Evolutionary conservation across 2,797 vertebrate species (phyloP).

Genomic region (Pogoniulus pusillus): DNA sequence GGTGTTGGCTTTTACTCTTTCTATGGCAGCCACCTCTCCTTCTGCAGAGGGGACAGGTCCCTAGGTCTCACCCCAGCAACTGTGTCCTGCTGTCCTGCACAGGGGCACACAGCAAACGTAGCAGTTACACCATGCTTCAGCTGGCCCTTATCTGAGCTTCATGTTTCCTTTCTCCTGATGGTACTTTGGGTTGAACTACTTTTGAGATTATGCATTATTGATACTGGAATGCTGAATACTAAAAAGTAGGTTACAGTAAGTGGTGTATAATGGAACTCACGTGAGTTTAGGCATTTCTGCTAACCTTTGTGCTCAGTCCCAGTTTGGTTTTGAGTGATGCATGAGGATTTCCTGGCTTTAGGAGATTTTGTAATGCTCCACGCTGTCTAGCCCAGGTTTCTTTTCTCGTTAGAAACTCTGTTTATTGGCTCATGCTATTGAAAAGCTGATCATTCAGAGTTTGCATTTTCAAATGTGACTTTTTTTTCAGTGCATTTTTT

Average conservation of each 20-base stretch:
- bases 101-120: not conserved
- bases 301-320: not conserved
- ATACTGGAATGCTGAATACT: conserved; percentile 41
- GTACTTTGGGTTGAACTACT: conserved; percentile 19
- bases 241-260: conserved; percentile 60
- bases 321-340: not conserved
- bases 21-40: not conserved
- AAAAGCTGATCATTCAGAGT: not conserved
- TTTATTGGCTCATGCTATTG: not conserved
- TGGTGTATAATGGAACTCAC: conserved; percentile 20
- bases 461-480: not conserved
- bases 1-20: not conserved
- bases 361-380: not conserved
- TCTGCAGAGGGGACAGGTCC: fast-evolving
- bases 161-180: fast-evolving
- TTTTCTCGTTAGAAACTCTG: not conserved
- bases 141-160: not conserved
- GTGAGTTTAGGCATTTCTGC: conserved; percentile 9
- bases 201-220: conserved; percentile 44
- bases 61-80: not conserved
- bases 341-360: not conserved
- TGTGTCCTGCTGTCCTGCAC: not conserved
- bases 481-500: not conserved
- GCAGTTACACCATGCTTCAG: not conserved
- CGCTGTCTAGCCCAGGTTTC: not conserved